A percentile compares a stretch with the other conserved stretches of the same genome.
phyloP scores from a whole-genome alignment of 64 coral and sea anemone genomes.

The Stylophora pistillata region DNA sequence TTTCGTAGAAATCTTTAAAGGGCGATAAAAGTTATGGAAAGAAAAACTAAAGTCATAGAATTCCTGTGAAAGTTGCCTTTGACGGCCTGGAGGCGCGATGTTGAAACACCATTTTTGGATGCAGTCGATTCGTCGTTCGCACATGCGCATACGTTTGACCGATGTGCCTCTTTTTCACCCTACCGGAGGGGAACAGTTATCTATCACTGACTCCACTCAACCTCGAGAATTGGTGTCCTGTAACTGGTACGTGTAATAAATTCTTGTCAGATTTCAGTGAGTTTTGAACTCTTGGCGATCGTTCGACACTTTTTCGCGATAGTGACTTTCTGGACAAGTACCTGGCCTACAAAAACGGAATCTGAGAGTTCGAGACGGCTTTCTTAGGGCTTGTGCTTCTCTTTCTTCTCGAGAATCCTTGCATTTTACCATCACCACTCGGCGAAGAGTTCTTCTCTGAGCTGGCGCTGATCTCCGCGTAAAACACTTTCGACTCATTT shows the following conservation, averaged over 20 bases:
- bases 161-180: no score
- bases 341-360: not conserved
- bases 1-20: no score
- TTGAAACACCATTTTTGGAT: no score
- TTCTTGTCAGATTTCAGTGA: not conserved
- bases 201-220: conserved; percentile 11
- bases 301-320: not conserved
- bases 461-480: conserved; percentile 20
- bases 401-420: not conserved
- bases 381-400: not conserved
- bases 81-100: no score
- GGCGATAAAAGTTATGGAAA: no score
- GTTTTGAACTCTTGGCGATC: not conserved
- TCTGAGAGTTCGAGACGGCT: not conserved
- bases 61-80: no score
- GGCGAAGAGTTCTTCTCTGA: not conserved
- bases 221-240: conserved; percentile 25
- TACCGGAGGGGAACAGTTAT: not conserved
- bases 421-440: not conserved
- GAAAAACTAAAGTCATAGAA: no score
- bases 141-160: no score
- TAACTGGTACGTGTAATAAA: not conserved
- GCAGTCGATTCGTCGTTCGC: no score
- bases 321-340: conserved; percentile 5
- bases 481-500: conserved; percentile 27